Percentiles rank a stretch among this genome's conserved stretches.
Evolutionary conservation across 2,888 invertebrate species (phyloP).

Genomic region (Leucoma salicis): DNA sequence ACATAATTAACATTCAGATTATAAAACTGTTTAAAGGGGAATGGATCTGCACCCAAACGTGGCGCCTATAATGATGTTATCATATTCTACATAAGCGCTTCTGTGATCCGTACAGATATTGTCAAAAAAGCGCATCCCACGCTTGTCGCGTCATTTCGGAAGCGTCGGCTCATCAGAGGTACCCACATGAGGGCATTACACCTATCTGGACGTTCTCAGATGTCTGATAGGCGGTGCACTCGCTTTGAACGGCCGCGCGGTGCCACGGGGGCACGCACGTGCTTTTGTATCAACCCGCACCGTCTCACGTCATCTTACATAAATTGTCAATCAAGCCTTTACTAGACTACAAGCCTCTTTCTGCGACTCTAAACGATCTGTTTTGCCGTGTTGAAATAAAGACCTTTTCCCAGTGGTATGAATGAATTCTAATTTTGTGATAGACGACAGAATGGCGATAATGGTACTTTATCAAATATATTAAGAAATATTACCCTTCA

Average conservation of each 20-base stretch:
- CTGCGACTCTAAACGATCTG: slow-evolving; percentile 37
- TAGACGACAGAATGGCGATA: too few relatives aligned
- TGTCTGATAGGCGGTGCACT: slow-evolving; percentile 51
- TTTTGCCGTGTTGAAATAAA: slow-evolving; percentile 42
- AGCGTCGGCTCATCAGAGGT: slow-evolving; percentile 70
- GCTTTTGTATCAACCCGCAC: slow-evolving; percentile 64
- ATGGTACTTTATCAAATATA: too few relatives aligned
- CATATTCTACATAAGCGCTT: slow-evolving; percentile 51
- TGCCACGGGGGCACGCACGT: slow-evolving; percentile 71
- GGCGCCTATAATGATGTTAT: slow-evolving; percentile 47
- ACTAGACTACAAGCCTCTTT: slow-evolving; percentile 43
- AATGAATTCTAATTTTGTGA: too few relatives aligned
- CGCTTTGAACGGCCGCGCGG: slow-evolving; percentile 62
- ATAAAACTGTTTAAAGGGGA: slow-evolving; percentile 8
- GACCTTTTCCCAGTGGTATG: too few relatives aligned
- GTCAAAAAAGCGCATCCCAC: slow-evolving; percentile 70
- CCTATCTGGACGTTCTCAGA: slow-evolving; percentile 64
- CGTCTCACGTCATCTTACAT: slow-evolving; percentile 68
- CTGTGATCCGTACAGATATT: slow-evolving; percentile 54
- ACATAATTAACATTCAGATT: background rate
- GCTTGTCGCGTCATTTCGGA: slow-evolving; percentile 55
- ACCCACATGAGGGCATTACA: slow-evolving; percentile 75
- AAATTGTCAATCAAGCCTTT: slow-evolving; percentile 68
- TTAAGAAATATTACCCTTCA: too few relatives aligned
- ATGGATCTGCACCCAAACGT: slow-evolving; percentile 45